Conservation (phyloP, 2,797 vertebrate species). For the Hippocampus kuda region DNA sequence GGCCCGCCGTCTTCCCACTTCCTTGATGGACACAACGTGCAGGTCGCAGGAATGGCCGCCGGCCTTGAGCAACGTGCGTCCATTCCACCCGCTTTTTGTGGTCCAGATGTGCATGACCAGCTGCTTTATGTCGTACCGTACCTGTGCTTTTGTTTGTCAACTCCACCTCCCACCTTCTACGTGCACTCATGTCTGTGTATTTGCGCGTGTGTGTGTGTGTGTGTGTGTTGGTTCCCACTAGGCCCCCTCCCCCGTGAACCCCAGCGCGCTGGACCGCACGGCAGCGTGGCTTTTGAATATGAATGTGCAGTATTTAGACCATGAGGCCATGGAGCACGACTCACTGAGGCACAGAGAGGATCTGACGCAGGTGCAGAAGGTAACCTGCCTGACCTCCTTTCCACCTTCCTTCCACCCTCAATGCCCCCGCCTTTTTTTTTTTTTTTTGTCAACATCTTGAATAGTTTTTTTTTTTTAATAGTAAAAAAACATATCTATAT, state of each 20-base stretch:
- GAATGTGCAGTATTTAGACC: slow-evolving; percentile 98
- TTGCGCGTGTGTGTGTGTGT: slow-evolving; percentile 41
- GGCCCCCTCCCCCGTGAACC: slow-evolving; percentile 98
- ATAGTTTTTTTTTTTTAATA: no score
- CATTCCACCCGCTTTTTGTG: slow-evolving; percentile 55
- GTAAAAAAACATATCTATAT: no score
- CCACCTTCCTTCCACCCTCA: slow-evolving; percentile 25
- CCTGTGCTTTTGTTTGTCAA: slow-evolving; percentile 34
- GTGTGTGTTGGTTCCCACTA: slow-evolving; percentile 80
- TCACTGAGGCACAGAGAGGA: slow-evolving; percentile 95
- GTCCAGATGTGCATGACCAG: slow-evolving; percentile 50
- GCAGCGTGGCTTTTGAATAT: slow-evolving; percentile 99
- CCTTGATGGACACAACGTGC: no score
- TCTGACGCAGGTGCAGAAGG: slow-evolving; percentile 96
- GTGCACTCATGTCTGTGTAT: slow-evolving; percentile 54
- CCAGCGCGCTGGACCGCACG: slow-evolving; percentile 98
- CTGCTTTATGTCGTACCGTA: slow-evolving; percentile 55
- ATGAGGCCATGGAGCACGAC: slow-evolving; percentile 86
- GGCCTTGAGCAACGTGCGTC: slow-evolving; percentile 26
- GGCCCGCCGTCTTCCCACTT: neutral
- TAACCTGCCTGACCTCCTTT: slow-evolving; percentile 62
- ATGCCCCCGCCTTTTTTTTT: slow-evolving; percentile 14
- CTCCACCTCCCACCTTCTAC: slow-evolving; percentile 28
- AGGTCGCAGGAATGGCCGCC: neutral
- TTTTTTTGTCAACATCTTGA: slow-evolving; percentile 11